phyloP scores from a whole-genome alignment of 2,797 vertebrate species.

The Gambelia wislizenii region DNA sequence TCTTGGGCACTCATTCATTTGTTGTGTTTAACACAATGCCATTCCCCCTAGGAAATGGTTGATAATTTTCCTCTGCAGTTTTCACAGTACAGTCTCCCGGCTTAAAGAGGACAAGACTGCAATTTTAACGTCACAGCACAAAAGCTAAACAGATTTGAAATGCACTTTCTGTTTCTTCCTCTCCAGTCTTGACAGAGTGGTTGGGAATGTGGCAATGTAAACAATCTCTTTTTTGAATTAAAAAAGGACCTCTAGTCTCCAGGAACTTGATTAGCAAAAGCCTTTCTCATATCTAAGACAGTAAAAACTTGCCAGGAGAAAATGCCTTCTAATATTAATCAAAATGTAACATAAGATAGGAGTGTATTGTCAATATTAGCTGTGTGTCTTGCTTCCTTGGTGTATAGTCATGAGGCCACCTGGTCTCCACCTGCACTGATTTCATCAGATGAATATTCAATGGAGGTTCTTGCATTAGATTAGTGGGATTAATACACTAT shows the following conservation, averaged over 20 bases:
- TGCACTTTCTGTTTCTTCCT: slow-evolving; percentile 59
- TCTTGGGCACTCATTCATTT: slow-evolving; percentile 73
- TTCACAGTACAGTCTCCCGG: slow-evolving; percentile 63
- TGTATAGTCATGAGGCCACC: neutral
- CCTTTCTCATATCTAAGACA: slow-evolving; percentile 67
- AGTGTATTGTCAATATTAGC: neutral
- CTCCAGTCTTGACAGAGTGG: slow-evolving; percentile 55
- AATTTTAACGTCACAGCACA: slow-evolving; percentile 62
- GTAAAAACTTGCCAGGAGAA: slow-evolving; percentile 52
- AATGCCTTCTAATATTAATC: slow-evolving; percentile 38
- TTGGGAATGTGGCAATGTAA: slow-evolving; percentile 67
- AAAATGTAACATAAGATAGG: slow-evolving; percentile 59
- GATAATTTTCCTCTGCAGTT: slow-evolving; percentile 70
- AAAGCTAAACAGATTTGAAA: slow-evolving; percentile 71
- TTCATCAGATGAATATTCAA: neutral
- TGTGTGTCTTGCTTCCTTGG: neutral
- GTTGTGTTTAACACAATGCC: slow-evolving; percentile 75
- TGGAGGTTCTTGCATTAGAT: neutral
- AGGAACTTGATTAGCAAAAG: slow-evolving; percentile 69
- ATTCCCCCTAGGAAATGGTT: slow-evolving; percentile 63
- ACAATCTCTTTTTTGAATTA: slow-evolving; percentile 59
- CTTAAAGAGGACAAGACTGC: slow-evolving; percentile 66
- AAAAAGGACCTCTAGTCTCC: slow-evolving; percentile 45
- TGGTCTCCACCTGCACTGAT: fast-evolving
- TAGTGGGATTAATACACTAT: neutral